Evolutionary conservation across 2,888 invertebrate species (phyloP), one percentile per base, ranked within the genome.

Genomic region (Phania funesta): DNA sequence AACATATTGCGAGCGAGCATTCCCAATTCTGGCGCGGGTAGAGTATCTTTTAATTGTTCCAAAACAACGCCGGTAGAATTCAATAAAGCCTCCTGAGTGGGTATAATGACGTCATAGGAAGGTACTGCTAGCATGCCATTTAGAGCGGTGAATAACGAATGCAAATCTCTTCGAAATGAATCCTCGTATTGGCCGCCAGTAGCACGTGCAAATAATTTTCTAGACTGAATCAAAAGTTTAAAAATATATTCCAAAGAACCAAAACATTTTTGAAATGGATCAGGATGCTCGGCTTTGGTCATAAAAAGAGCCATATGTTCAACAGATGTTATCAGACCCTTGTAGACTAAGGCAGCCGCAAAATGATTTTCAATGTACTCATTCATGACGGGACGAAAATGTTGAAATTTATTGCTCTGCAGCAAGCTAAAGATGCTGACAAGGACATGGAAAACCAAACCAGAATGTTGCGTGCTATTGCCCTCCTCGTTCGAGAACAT

Each of bases 281-380:
- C 97, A 83, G 97, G 97, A 50, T 96, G 95, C 85, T 97, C 97
- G 0, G 96, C 95, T 13, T 95, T 95, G 7, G 95, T 94, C 29
- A 96, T 96, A 93, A 95, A 95, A 84, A 97, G 96, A 0, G 97
- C 96, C 91, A 96, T 96, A 88, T 97, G 97, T 86, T 96, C 96
- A 1, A 98, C 96, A 84, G 97, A 97, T 11, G 95, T 96, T 56
- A 98, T 92, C 0, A 98, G 92, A 0, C 97, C 97, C 89, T 97
- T 97, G 91, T 98, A 98, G 18, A 98, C 98, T 13, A 98, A 92
- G 0, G 98, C 97, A 0, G 98, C 98, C 0, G 98, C 97, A 91
- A 99, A 98, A 90, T 98, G 98, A 85, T 96, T 96, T 85, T 96
- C 95, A 67, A 98, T 97, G 88, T 99, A 99, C 0, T 96, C 96